Evolutionary conservation across 2,797 vertebrate species (phyloP).

Genomic region (Phrynocephalus forsythii): DNA sequence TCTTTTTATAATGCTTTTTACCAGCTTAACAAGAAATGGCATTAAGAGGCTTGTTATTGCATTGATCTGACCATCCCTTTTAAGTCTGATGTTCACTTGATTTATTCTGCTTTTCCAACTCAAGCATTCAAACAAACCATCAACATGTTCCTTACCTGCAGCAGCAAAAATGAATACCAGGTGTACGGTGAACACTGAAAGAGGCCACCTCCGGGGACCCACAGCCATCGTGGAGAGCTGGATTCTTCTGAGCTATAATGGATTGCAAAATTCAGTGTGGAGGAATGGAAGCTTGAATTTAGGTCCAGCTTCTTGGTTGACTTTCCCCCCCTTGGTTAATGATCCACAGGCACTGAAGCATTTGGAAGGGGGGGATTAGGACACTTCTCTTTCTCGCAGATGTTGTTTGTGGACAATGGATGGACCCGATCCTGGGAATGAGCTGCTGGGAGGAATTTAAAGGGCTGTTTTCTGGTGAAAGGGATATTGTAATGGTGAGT

Average conservation of each 20-base stretch:
- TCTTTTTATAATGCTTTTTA: background rate
- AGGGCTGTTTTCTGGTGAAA: background rate
- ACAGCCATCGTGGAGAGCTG: slow-evolving; percentile 49
- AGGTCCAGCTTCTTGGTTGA: background rate
- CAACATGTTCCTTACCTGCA: slow-evolving; percentile 62
- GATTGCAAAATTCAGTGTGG: background rate
- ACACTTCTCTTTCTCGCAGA: slow-evolving; percentile 37
- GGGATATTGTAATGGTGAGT: background rate
- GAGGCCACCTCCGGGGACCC: background rate
- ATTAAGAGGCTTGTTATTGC: background rate
- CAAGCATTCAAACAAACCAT: background rate
- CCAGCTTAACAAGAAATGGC: background rate
- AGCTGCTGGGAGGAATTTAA: slow-evolving; percentile 18
- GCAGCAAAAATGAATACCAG: slow-evolving; percentile 47
- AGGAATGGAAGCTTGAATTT: background rate
- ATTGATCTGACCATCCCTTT: background rate
- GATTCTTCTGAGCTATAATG: background rate
- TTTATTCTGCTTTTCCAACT: background rate
- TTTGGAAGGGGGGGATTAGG: slow-evolving; percentile 3
- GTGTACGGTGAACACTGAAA: slow-evolving; percentile 16
- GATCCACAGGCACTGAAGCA: slow-evolving; percentile 28
- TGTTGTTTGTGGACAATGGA: slow-evolving; percentile 10
- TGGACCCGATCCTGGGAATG: slow-evolving; percentile 27
- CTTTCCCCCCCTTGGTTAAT: slow-evolving; percentile 39
- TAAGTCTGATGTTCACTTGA: background rate